Conservation (phyloP, 2,113 vertebrate genomes). For the Perca fluviatilis region DNA sequence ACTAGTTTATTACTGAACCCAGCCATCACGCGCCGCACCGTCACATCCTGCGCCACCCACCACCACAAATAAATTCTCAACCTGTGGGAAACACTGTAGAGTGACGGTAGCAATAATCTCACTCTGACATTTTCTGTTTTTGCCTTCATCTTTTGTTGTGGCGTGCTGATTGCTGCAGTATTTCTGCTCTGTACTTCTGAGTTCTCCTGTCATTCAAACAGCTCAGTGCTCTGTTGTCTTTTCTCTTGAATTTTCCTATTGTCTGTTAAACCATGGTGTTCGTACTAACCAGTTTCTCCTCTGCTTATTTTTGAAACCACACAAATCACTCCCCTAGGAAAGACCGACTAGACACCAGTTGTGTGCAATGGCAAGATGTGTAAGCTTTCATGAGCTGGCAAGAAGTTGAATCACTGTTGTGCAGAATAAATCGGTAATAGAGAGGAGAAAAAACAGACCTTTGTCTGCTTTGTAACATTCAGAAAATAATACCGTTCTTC, state of each 20-base stretch:
- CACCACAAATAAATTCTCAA: no score
- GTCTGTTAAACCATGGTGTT: slow-evolving; percentile 23
- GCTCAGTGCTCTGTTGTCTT: slow-evolving; percentile 15
- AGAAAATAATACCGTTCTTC: slow-evolving; percentile 30
- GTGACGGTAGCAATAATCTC: neutral
- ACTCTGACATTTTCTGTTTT: neutral
- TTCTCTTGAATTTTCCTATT: slow-evolving; percentile 38
- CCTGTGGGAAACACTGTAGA: no score
- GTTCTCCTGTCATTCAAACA: slow-evolving; percentile 20
- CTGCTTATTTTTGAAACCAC: slow-evolving; percentile 43
- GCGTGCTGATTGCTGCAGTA: neutral
- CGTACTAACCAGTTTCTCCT: neutral
- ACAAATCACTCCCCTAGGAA: slow-evolving; percentile 1
- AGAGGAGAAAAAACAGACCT: neutral
- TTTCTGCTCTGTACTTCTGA: slow-evolving; percentile 8
- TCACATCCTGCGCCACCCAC: no score
- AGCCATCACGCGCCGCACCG: no score
- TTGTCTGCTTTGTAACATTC: slow-evolving; percentile 31
- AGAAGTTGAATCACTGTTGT: neutral
- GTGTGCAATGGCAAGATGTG: slow-evolving; percentile 20
- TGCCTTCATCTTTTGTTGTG: neutral
- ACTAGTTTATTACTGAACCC: no score
- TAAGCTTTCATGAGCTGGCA: slow-evolving; percentile 12
- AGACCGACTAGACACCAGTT: slow-evolving; percentile 36
- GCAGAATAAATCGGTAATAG: slow-evolving; percentile 4